Evolutionary conservation across 2,113 vertebrate species (phyloP).

Genomic region (Labrus mixtus): DNA sequence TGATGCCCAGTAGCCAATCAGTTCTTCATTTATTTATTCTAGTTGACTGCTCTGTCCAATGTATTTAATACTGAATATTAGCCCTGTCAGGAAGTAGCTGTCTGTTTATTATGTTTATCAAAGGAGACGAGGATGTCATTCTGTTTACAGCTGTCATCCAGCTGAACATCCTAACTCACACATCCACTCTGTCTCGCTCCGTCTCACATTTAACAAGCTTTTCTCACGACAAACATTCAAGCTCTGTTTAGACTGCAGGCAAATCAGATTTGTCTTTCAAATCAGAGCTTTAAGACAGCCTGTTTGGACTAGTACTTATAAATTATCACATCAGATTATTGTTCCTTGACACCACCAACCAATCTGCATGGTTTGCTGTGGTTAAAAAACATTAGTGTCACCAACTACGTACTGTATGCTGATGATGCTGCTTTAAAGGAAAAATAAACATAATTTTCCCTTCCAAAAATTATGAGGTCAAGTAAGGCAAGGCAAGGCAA

Average conservation of each 20-base stretch:
- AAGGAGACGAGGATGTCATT: conserved; percentile 33
- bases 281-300: neutral
- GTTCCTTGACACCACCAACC: neutral
- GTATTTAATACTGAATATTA: neutral
- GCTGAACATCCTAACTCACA: conserved; percentile 33
- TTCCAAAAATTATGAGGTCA: neutral
- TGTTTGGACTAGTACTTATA: neutral
- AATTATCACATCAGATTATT: neutral
- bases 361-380: neutral
- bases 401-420: neutral
- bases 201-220: conserved; percentile 2
- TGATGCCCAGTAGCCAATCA: neutral
- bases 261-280: neutral
- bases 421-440: no score
- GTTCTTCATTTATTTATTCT: conserved; percentile 32
- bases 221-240: neutral
- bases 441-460: no score
- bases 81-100: conserved; percentile 17
- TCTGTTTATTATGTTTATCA: conserved; percentile 53
- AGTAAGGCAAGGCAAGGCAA: no score
- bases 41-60: neutral
- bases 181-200: neutral
- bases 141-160: conserved; percentile 17
- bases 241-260: neutral
- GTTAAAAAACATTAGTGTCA: no score